Percentiles rank a stretch among this genome's conserved stretches.
Conservation (phyloP, 2,888 invertebrate genomes). For the Doris montereyensis region DNA sequence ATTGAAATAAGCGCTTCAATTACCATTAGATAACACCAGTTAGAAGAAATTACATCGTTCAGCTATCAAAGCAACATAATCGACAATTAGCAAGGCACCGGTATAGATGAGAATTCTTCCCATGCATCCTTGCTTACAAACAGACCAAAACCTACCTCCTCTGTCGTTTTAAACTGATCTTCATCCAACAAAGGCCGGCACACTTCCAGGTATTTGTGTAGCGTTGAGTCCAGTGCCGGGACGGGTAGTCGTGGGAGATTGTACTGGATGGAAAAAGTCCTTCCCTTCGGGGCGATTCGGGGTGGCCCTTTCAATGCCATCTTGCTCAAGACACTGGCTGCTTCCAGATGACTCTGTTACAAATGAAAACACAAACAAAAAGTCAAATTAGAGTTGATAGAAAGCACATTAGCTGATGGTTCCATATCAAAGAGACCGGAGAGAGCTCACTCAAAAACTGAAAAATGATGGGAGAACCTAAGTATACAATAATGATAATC, state of each 20-base stretch:
- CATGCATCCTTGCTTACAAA: background rate
- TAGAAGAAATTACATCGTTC: too few relatives aligned
- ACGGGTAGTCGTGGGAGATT: conserved; percentile 70
- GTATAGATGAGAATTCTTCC: background rate
- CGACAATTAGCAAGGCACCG: too few relatives aligned
- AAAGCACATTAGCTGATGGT: too few relatives aligned
- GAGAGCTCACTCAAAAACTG: too few relatives aligned
- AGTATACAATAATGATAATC: too few relatives aligned
- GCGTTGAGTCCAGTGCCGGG: conserved; percentile 70
- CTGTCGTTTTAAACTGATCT: conserved; percentile 66
- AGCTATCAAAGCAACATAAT: too few relatives aligned
- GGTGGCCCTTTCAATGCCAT: conserved; percentile 26
- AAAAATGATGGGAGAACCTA: too few relatives aligned
- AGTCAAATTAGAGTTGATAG: too few relatives aligned
- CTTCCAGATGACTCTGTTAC: conserved; percentile 14
- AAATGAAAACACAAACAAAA: too few relatives aligned
- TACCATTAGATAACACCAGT: too few relatives aligned
- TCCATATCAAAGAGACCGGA: too few relatives aligned
- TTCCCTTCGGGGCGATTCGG: conserved; percentile 47
- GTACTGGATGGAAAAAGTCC: conserved; percentile 63
- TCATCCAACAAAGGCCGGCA: conserved; percentile 66
- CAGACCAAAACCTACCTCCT: conserved; percentile 54
- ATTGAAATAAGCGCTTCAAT: too few relatives aligned
- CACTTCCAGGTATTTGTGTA: conserved; percentile 69
- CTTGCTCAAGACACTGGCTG: conserved; percentile 25